Evolutionary conservation across 2,888 invertebrate species (phyloP).

Genomic region (Zonitis immaculata): DNA sequence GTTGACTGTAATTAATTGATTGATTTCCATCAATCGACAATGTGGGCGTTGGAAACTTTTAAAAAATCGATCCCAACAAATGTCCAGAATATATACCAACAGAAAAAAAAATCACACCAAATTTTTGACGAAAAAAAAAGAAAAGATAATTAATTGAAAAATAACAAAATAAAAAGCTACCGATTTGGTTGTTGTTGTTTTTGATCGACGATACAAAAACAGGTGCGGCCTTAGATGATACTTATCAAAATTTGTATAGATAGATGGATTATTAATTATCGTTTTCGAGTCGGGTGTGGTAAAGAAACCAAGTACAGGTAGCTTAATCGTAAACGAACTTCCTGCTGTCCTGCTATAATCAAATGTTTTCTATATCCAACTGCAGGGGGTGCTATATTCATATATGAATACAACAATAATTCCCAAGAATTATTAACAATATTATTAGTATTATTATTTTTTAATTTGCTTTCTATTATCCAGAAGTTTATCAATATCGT

Average conservation of each 20-base stretch:
- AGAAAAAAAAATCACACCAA: too few species aligned
- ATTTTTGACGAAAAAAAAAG: too few species aligned
- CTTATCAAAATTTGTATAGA: not conserved
- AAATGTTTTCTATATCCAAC: conserved; percentile 23
- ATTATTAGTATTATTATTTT: too few species aligned
- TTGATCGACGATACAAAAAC: not conserved
- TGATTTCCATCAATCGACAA: not conserved
- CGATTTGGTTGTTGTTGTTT: not conserved
- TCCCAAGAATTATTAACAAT: not conserved
- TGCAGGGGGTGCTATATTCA: conserved; percentile 20
- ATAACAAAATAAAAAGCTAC: not conserved
- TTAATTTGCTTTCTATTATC: too few species aligned
- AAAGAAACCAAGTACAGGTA: conserved; percentile 25
- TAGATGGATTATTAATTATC: conserved; percentile 12
- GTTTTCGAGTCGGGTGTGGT: conserved; percentile 17
- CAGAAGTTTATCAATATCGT: conserved; percentile 11
- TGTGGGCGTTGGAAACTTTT: not conserved
- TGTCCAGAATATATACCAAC: too few species aligned
- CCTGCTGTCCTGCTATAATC: conserved; percentile 32
- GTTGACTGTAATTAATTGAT: conserved; percentile 11
- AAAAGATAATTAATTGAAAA: too few species aligned
- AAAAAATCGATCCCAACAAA: too few species aligned
- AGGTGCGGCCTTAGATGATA: not conserved
- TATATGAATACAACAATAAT: too few species aligned
- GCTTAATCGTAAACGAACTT: conserved; percentile 27